Evolutionary conservation across 2,888 invertebrate genomes (phyloP).

Genomic region (Ochropacha duplaris): DNA sequence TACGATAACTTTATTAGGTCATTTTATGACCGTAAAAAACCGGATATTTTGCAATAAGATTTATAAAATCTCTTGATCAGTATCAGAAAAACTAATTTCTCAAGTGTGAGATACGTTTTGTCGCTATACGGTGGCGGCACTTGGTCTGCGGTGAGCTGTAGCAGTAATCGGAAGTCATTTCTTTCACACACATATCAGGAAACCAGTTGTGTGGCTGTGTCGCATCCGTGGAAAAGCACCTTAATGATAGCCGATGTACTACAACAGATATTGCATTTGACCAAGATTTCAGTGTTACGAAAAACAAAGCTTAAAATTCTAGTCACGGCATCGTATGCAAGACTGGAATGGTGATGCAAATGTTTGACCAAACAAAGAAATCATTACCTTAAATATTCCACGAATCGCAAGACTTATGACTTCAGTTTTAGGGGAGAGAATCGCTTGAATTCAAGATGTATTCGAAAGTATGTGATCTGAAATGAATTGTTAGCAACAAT

Average conservation of each 20-base stretch:
- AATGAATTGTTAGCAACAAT: neutral
- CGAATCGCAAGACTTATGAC: neutral
- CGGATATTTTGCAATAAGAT: too few species aligned
- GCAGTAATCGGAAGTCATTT: too few species aligned
- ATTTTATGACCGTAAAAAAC: too few species aligned
- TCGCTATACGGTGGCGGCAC: too few species aligned
- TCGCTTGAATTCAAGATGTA: neutral
- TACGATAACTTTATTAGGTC: too few species aligned
- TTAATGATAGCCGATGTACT: neutral
- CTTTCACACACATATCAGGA: too few species aligned
- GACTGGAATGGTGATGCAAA: neutral
- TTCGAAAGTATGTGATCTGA: neutral
- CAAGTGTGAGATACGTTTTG: too few species aligned
- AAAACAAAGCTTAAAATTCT: neutral
- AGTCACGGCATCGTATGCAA: slow-evolving; percentile 1
- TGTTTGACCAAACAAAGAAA: neutral
- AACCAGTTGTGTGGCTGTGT: too few species aligned
- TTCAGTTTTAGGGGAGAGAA: neutral
- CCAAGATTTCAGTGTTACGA: slow-evolving; percentile 1
- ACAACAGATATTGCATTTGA: neutral
- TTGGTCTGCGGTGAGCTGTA: too few species aligned
- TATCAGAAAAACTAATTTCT: too few species aligned
- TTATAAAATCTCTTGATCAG: too few species aligned
- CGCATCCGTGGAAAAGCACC: too few species aligned
- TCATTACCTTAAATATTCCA: neutral